Conservation (phyloP, 2,888 invertebrate genomes). For the Brenthis hecate region DNA sequence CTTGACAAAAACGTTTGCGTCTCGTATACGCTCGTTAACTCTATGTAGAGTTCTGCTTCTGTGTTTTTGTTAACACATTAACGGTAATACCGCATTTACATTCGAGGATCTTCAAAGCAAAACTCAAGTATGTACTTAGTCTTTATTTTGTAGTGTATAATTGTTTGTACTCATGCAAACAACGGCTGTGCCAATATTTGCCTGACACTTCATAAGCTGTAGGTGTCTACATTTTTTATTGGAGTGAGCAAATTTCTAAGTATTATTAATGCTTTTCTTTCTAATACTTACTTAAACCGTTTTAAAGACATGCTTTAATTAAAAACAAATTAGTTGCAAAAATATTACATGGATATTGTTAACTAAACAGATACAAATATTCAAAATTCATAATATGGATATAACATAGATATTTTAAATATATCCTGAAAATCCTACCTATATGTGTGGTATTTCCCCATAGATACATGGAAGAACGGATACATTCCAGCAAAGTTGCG, state of each 20-base stretch:
- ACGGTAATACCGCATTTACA: constrained; percentile 42
- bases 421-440: no score
- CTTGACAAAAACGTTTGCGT: constrained; percentile 31
- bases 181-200: constrained; percentile 49
- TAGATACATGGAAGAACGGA: neutral
- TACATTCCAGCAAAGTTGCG: neutral
- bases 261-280: constrained; percentile 8
- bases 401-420: no score
- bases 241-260: constrained; percentile 23
- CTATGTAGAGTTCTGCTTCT: constrained; percentile 3
- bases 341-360: no score
- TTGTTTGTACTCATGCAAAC: constrained; percentile 63
- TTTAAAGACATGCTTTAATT: neutral
- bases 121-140: constrained; percentile 39
- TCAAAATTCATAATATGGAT: no score
- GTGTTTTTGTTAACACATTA: constrained; percentile 36
- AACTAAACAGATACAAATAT: no score
- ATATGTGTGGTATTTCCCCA: no score
- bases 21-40: constrained; percentile 21
- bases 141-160: constrained; percentile 49
- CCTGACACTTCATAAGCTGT: constrained; percentile 42
- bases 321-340: no score
- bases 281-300: constrained; percentile 6
- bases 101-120: constrained; percentile 41
- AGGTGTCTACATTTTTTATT: constrained; percentile 29